phyloP scores from a whole-genome alignment of 2,113 vertebrate species.

The Heloderma charlesbogerti region DNA sequence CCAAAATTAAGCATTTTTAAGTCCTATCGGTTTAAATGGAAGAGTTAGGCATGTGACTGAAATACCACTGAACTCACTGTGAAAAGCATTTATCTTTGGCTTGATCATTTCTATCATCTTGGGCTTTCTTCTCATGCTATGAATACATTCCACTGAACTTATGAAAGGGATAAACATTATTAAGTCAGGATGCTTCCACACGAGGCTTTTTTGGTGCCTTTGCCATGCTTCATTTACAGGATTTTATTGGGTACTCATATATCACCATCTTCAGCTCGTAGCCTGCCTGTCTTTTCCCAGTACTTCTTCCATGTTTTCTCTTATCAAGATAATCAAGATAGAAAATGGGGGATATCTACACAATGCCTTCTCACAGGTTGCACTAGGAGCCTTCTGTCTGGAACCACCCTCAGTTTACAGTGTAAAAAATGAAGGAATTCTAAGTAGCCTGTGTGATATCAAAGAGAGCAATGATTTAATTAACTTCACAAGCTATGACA shows the following conservation, averaged over 20 bases:
- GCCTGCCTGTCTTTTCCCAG: too few relatives aligned
- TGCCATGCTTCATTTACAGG: too few relatives aligned
- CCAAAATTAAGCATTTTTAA: background rate
- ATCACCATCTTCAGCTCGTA: too few relatives aligned
- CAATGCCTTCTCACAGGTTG: too few relatives aligned
- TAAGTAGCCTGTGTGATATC: slow-evolving; percentile 8
- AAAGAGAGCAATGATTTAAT: background rate
- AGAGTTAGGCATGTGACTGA: background rate
- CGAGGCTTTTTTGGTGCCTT: too few relatives aligned
- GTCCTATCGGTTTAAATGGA: background rate
- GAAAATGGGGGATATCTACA: too few relatives aligned
- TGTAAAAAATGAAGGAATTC: background rate
- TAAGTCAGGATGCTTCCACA: background rate
- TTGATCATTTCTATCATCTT: slow-evolving; percentile 21
- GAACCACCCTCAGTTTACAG: too few relatives aligned
- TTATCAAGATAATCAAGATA: too few relatives aligned
- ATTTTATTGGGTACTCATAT: too few relatives aligned
- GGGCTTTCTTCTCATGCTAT: background rate
- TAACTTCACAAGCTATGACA: background rate
- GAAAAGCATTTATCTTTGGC: background rate
- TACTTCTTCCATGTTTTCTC: too few relatives aligned
- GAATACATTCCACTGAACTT: background rate
- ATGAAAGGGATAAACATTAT: background rate
- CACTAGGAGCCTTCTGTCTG: too few relatives aligned
- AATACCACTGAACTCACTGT: background rate